Percentiles rank a stretch among this genome's conserved stretches.
Conservation (phyloP, 1,140 invertebrate genomes). For the Meloidogyne hapla region DNA sequence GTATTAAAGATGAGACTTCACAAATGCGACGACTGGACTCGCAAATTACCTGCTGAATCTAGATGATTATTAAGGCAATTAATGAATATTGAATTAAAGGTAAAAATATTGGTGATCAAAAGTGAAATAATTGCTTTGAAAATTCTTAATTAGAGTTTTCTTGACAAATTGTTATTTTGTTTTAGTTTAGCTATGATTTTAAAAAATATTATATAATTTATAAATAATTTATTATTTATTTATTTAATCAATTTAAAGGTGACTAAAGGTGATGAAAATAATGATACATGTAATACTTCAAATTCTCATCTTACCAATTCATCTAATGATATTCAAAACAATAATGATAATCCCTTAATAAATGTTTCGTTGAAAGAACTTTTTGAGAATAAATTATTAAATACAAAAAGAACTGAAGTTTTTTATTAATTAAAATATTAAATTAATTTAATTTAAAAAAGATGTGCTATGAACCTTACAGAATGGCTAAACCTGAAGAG, state of each 20-base stretch:
- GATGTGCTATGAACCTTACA: slow-evolving; percentile 63
- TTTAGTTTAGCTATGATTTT: too few relatives aligned
- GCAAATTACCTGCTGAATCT: slow-evolving; percentile 61
- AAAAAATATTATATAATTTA: too few relatives aligned
- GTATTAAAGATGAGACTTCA: slow-evolving; percentile 52
- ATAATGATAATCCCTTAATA: neutral
- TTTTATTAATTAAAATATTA: neutral
- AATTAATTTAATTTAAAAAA: slow-evolving; percentile 29
- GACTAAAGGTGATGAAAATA: neutral
- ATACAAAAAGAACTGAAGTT: slow-evolving; percentile 50
- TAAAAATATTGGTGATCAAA: too few relatives aligned
- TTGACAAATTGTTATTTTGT: too few relatives aligned
- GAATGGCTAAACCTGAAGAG: slow-evolving; percentile 61
- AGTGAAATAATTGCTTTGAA: too few relatives aligned
- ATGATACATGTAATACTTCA: neutral
- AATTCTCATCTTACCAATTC: neutral
- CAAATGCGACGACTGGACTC: slow-evolving; percentile 62
- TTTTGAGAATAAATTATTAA: slow-evolving; percentile 59
- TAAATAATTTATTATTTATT: too few relatives aligned
- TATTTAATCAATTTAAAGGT: too few relatives aligned
- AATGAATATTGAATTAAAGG: slow-evolving; percentile 62
- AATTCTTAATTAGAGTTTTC: too few relatives aligned
- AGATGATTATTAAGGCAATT: slow-evolving; percentile 61
- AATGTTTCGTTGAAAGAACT: slow-evolving; percentile 56
- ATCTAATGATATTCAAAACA: neutral